Percentiles rank a stretch among this genome's conserved stretches.
Evolutionary conservation across 2,113 vertebrate species (phyloP).

Genomic region (Anser brachyrhynchus): DNA sequence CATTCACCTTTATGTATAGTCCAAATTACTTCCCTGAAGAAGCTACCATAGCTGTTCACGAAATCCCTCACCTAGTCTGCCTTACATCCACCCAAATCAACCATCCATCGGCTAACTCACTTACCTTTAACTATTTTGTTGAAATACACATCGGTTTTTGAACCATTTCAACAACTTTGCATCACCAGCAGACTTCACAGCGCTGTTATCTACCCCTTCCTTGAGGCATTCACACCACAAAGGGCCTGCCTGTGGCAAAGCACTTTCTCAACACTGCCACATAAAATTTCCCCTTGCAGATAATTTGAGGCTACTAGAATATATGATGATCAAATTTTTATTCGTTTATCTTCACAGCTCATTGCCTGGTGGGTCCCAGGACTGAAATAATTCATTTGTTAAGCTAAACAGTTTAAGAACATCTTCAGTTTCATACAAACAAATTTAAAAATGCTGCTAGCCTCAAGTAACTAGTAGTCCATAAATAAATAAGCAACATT

Average conservation of each 20-base stretch:
- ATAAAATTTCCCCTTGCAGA: not conserved
- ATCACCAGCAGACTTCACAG: not conserved
- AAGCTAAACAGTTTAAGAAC: not conserved
- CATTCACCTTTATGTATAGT: not conserved
- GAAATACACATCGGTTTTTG: rapidly evolving
- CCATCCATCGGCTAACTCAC: not conserved
- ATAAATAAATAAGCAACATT: slow-evolving; percentile 2
- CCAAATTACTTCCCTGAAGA: not conserved
- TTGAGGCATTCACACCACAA: not conserved
- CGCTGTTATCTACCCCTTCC: not conserved
- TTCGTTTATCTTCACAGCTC: slow-evolving; percentile 3
- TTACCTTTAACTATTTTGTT: not conserved
- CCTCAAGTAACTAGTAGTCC: not conserved
- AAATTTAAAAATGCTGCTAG: not conserved
- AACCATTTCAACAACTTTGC: not conserved
- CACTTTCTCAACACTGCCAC: not conserved
- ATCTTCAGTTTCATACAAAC: not conserved
- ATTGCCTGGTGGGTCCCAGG: not conserved
- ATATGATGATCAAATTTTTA: not conserved
- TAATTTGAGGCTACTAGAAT: not conserved
- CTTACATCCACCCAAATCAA: not conserved
- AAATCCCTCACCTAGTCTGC: not conserved
- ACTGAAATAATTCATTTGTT: not conserved
- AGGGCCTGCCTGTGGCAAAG: not conserved
- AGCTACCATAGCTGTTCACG: not conserved